Evolutionary conservation across 2,113 vertebrate species (phyloP), one percentile per base, ranked within the genome.

Genomic region (Pycnonotus jocosus): DNA sequence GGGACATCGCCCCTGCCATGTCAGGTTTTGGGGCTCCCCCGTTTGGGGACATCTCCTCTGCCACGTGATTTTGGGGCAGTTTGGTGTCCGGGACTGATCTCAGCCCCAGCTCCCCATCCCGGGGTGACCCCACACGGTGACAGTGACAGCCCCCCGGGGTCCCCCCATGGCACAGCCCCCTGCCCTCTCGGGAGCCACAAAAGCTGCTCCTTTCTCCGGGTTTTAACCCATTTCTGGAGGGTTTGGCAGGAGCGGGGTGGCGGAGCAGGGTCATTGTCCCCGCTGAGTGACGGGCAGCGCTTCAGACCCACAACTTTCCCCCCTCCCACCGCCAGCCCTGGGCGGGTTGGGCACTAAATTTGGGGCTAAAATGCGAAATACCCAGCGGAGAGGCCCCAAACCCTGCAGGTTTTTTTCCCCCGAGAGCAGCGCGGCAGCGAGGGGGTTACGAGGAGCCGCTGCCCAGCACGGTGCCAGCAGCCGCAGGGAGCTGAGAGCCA

Each of bases 381-480:
- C 31, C 37, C 45, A 5, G 22, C 7, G 18, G 58, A 8, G 25
- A 61, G 11, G 11, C 15, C 19, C 60, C 20, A 30, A 16, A 3
- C 0, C 1, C 3, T 3, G 2, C 14, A 2, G 12, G 10, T 19
- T 54, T 8, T 88, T 76, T 48, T n/a, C 77, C 62, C 84, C 5
- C 3, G 73, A 51, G 90, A 90, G 51, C 4, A 0, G 72, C 7
- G 11, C 0, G 64, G 93, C 12, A 88, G 86, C 5, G 87, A 94
- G 91, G 88, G 93, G 80, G 68, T 73, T 73, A 95, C 95, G 38
- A 35, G 96, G 96, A 58, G 83, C 81, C 6, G 12, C 77, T 90
- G 78, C 94, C 91, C 95, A 90, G 93, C 73, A 38, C 47, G 81
- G 90, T 87, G 83, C 93, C 96, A 88, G 95, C 65, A 97, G 90